These are phyloP conservation scores for Musca vetustissima DNA, from an alignment of 1,140 invertebrate species.

Conservation along the genomic window DNA sequence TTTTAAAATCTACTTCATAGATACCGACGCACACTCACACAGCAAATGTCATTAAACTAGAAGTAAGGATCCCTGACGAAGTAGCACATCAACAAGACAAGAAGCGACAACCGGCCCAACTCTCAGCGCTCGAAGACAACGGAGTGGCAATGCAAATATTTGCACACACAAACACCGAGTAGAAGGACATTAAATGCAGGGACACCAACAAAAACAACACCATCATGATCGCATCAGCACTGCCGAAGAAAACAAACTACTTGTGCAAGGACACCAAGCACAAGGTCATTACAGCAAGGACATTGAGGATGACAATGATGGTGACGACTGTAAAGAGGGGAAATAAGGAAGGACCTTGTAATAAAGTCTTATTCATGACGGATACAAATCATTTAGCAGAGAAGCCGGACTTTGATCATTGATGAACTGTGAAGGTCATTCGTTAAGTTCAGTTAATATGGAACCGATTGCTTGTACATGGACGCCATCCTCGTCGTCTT, in stretches of 20 bases:
- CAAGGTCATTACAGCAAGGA: neutral
- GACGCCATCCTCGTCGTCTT: too few species aligned
- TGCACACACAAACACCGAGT: slow-evolving; percentile 6
- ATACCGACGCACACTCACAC: neutral
- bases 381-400: neutral
- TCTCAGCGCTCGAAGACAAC: neutral
- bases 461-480: too few species aligned
- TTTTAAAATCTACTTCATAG: too few species aligned
- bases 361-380: neutral
- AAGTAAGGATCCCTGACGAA: neutral
- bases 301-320: neutral
- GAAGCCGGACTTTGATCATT: slow-evolving; percentile 1
- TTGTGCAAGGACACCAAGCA: neutral
- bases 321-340: slow-evolving; percentile 1
- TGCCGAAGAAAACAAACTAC: neutral
- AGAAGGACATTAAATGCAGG: neutral
- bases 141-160: neutral
- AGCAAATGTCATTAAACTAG: neutral
- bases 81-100: slow-evolving; percentile 10
- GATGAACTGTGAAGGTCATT: slow-evolving; percentile 17
- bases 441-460: too few species aligned
- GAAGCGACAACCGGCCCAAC: neutral
- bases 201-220: neutral
- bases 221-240: too few species aligned
- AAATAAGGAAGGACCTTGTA: slow-evolving; percentile 5